phyloP scores from a whole-genome alignment of 1,140 invertebrate genomes.

The Aradophagus sp. region DNA sequence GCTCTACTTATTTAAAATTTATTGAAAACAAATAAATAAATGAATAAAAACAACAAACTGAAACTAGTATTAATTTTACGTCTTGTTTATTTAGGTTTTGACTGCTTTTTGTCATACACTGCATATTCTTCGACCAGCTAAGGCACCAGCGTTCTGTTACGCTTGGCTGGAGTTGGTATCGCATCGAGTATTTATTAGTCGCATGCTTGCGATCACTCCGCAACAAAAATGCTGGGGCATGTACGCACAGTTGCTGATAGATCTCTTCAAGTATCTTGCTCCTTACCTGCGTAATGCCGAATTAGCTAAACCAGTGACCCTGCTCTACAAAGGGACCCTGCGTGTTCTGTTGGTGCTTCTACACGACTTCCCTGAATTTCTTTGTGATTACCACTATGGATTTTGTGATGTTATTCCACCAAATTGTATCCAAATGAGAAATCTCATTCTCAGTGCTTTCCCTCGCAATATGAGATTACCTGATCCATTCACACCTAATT shows the following conservation, averaged over 20 bases:
- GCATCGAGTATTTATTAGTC: conserved; percentile 95
- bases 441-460: conserved; percentile 97
- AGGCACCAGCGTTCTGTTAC: conserved; percentile 97
- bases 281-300: conserved; percentile 98
- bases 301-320: conserved; percentile 92
- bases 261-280: conserved; percentile 96
- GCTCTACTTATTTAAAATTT: not conserved
- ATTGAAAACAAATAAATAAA: not conserved
- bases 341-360: conserved; percentile 95
- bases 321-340: conserved; percentile 96
- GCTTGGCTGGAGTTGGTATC: conserved; percentile 98
- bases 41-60: not conserved
- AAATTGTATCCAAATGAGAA: conserved; percentile 99
- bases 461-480: conserved; percentile 98
- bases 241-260: conserved; percentile 93
- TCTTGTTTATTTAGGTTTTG: conserved; percentile 79
- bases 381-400: conserved; percentile 99
- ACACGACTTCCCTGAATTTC: conserved; percentile 99
- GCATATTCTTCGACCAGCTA: conserved; percentile 93
- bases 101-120: conserved; percentile 94
- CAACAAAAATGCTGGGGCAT: conserved; percentile 90
- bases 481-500: conserved; percentile 97
- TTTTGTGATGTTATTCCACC: conserved; percentile 99
- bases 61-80: too few species aligned
- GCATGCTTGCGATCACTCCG: conserved; percentile 92